These are phyloP conservation scores for Pyrrhia umbra DNA, from an alignment of 2,888 invertebrate genomes.

Conservation along the genomic window DNA sequence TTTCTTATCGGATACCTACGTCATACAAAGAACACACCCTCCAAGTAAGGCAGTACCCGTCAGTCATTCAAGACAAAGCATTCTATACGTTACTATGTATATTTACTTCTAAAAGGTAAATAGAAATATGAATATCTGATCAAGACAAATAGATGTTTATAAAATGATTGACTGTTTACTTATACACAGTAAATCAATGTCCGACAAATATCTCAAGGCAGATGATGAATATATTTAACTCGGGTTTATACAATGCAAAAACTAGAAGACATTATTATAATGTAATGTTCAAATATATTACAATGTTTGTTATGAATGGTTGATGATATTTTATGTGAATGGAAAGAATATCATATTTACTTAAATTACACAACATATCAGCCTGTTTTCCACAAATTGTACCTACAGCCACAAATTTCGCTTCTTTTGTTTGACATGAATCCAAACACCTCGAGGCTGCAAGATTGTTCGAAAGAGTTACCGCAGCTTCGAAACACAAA, in stretches of 20 bases:
- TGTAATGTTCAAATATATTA: slow-evolving; percentile 1
- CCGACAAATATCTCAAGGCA: slow-evolving; percentile 42
- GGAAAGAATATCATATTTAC: not conserved
- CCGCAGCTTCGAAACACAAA: no score
- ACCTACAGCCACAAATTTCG: no score
- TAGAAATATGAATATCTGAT: slow-evolving; percentile 41
- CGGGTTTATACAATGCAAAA: slow-evolving; percentile 38
- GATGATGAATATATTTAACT: slow-evolving; percentile 50
- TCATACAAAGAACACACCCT: no score
- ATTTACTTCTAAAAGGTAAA: slow-evolving; percentile 13
- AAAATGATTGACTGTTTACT: slow-evolving; percentile 46
- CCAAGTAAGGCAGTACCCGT: no score
- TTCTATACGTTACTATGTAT: no score
- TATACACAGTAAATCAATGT: slow-evolving; percentile 48
- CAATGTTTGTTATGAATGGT: slow-evolving; percentile 3
- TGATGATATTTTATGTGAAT: not conserved
- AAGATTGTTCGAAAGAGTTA: no score
- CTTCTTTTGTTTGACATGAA: no score
- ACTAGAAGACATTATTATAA: slow-evolving; percentile 25
- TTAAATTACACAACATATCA: no score
- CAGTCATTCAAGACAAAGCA: no score
- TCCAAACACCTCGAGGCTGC: no score
- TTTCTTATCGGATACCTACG: no score
- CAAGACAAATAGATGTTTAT: slow-evolving; percentile 39
- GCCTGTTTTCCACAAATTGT: no score